phyloP scores from a whole-genome alignment of 2,888 invertebrate species.

The Meiosimyza decipiens region DNA sequence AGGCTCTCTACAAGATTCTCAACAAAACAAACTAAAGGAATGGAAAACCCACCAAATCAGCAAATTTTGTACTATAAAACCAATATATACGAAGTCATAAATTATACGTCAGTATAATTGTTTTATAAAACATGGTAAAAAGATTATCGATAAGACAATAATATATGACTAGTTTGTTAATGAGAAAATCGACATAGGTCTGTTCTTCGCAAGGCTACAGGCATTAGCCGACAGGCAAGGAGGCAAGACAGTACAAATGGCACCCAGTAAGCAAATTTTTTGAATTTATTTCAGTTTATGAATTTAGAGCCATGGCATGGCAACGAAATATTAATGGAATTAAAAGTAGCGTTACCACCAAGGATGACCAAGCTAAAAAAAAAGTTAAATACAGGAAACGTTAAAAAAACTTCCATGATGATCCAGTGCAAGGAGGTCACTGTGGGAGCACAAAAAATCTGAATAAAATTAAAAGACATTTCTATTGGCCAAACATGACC shows the following conservation, averaged over 20 bases:
- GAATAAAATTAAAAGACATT: constrained; percentile 15
- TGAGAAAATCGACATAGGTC: constrained; percentile 32
- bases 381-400: neutral
- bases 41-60: constrained; percentile 2
- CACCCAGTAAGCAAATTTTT: neutral
- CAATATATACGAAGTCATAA: constrained; percentile 29
- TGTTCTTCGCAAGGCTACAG: no score
- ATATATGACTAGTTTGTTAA: constrained; percentile 31
- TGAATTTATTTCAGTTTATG: constrained; percentile 16
- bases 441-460: constrained; percentile 17
- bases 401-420: constrained; percentile 22
- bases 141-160: constrained; percentile 14
- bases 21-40: constrained; percentile 9
- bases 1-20: constrained; percentile 18
- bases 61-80: constrained; percentile 9
- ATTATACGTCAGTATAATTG: no score
- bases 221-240: no score
- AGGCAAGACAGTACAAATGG: no score
- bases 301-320: constrained; percentile 19
- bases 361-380: constrained; percentile 4
- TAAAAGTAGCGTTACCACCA: constrained; percentile 26
- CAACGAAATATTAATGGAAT: constrained; percentile 1
- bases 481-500: constrained; percentile 31
- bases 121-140: constrained; percentile 26
- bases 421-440: constrained; percentile 32